Conservation (phyloP, 1,140 invertebrate genomes). For the Mya arenaria region DNA sequence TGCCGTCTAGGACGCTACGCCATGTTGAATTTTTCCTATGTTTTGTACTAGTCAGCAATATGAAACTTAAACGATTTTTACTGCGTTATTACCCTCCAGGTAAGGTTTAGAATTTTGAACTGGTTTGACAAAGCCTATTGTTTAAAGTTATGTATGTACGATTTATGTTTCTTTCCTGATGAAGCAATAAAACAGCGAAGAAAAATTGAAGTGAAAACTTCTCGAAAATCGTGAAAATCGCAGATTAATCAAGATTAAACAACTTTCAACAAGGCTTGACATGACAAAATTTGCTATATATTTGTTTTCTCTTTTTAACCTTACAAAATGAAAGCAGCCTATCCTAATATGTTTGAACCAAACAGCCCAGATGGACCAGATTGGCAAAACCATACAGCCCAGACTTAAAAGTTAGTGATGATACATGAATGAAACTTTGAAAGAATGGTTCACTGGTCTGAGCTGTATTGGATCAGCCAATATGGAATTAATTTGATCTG, state of each 20-base stretch:
- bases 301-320: too few relatives aligned
- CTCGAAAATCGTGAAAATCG: not conserved
- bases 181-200: not conserved
- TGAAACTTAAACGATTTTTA: slow-evolving; percentile 80
- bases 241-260: not conserved
- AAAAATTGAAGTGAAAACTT: not conserved
- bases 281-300: too few relatives aligned
- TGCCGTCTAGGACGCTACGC: slow-evolving; percentile 53
- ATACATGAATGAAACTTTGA: too few relatives aligned
- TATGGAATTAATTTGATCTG: too few relatives aligned
- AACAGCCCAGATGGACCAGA: too few relatives aligned
- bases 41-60: slow-evolving; percentile 61
- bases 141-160: not conserved
- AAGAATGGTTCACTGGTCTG: too few relatives aligned
- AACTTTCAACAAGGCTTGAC: not conserved
- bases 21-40: slow-evolving; percentile 69
- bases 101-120: slow-evolving; percentile 47
- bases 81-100: slow-evolving; percentile 81
- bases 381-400: too few relatives aligned
- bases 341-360: too few relatives aligned
- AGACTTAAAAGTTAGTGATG: too few relatives aligned
- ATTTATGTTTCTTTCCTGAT: not conserved
- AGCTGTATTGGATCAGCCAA: too few relatives aligned
- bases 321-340: too few relatives aligned
- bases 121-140: not conserved